These are phyloP conservation scores for Trematocara unimaculatum DNA, from an alignment of 2,113 vertebrate species.

Conservation along the genomic window DNA sequence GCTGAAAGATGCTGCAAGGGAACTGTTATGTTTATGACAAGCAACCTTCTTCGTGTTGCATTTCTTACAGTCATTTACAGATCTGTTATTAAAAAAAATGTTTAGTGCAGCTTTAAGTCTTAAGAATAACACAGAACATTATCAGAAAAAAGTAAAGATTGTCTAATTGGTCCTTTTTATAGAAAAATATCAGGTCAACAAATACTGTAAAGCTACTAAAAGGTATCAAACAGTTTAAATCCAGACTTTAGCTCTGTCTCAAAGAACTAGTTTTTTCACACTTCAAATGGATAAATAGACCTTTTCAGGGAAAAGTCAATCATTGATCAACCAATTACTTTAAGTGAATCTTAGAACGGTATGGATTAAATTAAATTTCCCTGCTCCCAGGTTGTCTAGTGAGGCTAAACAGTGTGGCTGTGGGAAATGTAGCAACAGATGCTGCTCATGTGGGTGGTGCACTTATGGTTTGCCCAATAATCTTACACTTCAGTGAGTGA, in stretches of 20 bases:
- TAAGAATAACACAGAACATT: neutral
- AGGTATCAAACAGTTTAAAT: neutral
- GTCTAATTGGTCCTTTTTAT: neutral
- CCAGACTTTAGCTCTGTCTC: neutral
- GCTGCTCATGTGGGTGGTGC: constrained; percentile 33
- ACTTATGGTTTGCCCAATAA: constrained; percentile 36
- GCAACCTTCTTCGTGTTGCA: neutral
- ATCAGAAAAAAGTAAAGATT: neutral
- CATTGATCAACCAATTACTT: neutral
- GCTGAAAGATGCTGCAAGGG: neutral
- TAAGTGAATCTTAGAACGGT: neutral
- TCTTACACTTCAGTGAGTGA: constrained; percentile 25
- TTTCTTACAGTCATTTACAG: neutral
- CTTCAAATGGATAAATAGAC: neutral
- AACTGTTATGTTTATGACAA: neutral
- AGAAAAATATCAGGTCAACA: neutral
- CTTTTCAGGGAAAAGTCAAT: neutral
- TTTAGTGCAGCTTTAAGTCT: neutral
- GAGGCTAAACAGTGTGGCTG: constrained; percentile 2
- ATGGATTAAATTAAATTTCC: neutral
- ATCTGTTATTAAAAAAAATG: neutral
- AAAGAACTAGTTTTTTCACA: neutral
- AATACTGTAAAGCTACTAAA: neutral
- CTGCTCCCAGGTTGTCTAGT: neutral
- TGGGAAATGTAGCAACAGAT: constrained; percentile 33